A percentile compares a stretch with the other conserved stretches of the same genome.
phyloP scores from a whole-genome alignment of 2,888 invertebrate genomes.

The Argyresthia albistria region DNA sequence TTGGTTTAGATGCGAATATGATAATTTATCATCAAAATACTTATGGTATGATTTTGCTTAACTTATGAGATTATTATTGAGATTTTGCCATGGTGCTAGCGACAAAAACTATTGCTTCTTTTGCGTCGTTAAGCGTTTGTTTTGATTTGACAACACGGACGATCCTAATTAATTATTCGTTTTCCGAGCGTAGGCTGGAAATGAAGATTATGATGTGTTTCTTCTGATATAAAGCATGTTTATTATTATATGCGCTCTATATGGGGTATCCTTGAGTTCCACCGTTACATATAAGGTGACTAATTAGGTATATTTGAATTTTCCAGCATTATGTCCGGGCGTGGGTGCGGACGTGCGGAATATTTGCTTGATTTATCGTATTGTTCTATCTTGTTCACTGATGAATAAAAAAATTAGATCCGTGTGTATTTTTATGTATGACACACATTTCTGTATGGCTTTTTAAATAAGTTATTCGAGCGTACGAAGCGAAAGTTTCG shows the following conservation, averaged over 20 bases:
- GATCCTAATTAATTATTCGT: conserved; percentile 22
- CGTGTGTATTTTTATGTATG: conserved; percentile 12
- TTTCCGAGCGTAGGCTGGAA: conserved; percentile 52
- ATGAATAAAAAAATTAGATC: not conserved
- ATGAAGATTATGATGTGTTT: conserved; percentile 60
- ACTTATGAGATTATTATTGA: no score
- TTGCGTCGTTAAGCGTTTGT: not conserved
- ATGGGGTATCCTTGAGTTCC: conserved; percentile 58
- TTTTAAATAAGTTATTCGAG: conserved; percentile 23
- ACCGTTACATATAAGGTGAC: conserved; percentile 50
- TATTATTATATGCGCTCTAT: conserved; percentile 59
- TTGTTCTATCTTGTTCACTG: conserved; percentile 13
- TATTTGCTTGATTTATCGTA: conserved; percentile 34
- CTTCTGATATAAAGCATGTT: conserved; percentile 54
- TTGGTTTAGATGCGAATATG: no score
- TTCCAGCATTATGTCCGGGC: conserved; percentile 53
- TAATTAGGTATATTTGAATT: conserved; percentile 59
- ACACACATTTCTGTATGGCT: conserved; percentile 17
- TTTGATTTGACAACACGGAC: not conserved
- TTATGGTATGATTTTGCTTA: no score
- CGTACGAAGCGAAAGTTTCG: conserved; percentile 47
- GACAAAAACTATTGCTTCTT: no score
- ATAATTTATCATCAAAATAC: no score
- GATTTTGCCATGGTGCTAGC: no score
- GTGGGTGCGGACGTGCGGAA: conserved; percentile 44